Base-by-base conservation (phyloP, 2,888 invertebrate genomes). In the Lasioglossum lativentre region DNA sequence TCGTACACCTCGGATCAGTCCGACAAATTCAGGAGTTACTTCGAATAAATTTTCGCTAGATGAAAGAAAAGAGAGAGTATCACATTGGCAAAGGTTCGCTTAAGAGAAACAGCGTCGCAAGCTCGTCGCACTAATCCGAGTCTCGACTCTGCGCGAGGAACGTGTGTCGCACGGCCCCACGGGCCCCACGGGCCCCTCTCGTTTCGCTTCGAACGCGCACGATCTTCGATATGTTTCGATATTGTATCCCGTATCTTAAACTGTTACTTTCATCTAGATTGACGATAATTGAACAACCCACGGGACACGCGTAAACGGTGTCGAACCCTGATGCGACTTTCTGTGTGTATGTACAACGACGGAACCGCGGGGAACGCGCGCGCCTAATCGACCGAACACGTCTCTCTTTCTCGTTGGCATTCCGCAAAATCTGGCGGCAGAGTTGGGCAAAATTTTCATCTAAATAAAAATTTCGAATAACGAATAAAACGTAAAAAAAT, bases 311-410 rank as follows among this genome's bases (percentile, higher is more conserved):
- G 70, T 70, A 80, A 34, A 70, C 42, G 42, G 56, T 59, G 82
- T 47, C 59, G 42, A 66, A 79, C 78, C 68, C 80, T 73, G 80
- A 83, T 72, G 71, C 45, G 56, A 82, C 80, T 38, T 45, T 23
- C 59, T 63, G 75, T 72, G 75, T 72, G 42, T 82, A 78, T 74
- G 42, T 82, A n/a, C 78, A 87, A 76, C 52, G n/a, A 27, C 30
- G 78, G 71, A 84, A 68, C 75, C 82, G 52, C 73, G 80, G 81
- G 78, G 72, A 88, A 80, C 80, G 74, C 76, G 74, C 76, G 23
- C 38, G 68, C 68, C 34, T 38, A 38, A 38, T 23, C 68, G 23
- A 34, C 38, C 23, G 38, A 68, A 38, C 30, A 1, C 34, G 66
- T 56, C 56, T n/a, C 56, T 23, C n/a, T 56, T 56, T 16, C 56